phyloP scores from a whole-genome alignment of 2,113 vertebrate species.

The Gadus macrocephalus region DNA sequence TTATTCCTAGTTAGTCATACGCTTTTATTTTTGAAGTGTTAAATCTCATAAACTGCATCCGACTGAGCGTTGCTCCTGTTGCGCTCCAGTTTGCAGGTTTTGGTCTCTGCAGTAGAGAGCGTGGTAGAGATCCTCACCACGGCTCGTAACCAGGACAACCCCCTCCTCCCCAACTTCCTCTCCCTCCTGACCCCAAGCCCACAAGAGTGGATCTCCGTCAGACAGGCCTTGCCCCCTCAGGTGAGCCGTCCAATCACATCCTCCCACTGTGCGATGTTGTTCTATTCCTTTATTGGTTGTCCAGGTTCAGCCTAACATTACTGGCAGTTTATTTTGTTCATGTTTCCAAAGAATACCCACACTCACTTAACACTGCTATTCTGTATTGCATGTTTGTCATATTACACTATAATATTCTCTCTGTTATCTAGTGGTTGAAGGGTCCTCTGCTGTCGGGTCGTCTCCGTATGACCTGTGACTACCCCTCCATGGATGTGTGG shows the following conservation, averaged over 20 bases:
- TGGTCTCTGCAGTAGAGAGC: conserved; percentile 76
- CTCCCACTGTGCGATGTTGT: too few relatives aligned
- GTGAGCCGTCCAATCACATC: conserved; percentile 53
- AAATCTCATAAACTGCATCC: too few relatives aligned
- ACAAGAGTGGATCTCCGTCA: conserved; percentile 80
- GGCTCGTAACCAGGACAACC: conserved; percentile 53
- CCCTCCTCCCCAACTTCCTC: conserved; percentile 70
- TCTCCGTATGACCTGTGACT: conserved; percentile 76
- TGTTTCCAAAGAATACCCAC: too few relatives aligned
- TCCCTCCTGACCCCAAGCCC: conserved; percentile 68
- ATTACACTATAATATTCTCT: too few relatives aligned
- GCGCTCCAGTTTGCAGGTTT: conserved; percentile 78
- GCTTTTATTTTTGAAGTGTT: too few relatives aligned
- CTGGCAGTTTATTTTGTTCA: too few relatives aligned
- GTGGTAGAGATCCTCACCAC: conserved; percentile 74
- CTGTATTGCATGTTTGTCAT: too few relatives aligned
- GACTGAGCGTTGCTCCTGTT: background rate
- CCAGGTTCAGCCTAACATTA: too few relatives aligned
- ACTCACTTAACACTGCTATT: too few relatives aligned
- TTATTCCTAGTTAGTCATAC: too few relatives aligned
- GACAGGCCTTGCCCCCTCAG: conserved; percentile 79
- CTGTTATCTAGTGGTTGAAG: conserved; percentile 81
- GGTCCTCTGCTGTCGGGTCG: conserved; percentile 79
- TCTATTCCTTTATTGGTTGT: too few relatives aligned
- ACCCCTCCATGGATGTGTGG: conserved; percentile 66